A percentile compares a stretch with the other conserved stretches of the same genome.
These are phyloP conservation scores for Nematostella vectensis DNA, from an alignment of 92 coral and sea anemone species.

Conservation along the genomic window DNA sequence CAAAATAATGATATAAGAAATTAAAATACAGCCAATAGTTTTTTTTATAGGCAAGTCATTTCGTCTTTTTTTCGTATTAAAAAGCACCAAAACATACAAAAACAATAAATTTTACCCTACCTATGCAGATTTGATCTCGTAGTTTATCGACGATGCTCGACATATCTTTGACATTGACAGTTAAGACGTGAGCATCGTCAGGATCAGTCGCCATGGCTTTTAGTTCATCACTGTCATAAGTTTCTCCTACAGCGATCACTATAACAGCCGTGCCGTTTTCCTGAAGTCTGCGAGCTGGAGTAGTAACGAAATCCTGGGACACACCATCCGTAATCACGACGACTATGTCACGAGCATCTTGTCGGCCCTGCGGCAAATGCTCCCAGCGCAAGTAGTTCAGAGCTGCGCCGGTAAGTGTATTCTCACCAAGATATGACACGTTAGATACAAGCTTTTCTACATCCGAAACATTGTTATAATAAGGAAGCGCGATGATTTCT, in stretches of 20 bases:
- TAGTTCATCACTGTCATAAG: conserved; percentile 15
- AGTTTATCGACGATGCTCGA: background rate
- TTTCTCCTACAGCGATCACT: conserved; percentile 49
- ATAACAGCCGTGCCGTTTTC: conserved; percentile 37
- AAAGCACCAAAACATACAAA: too few species aligned
- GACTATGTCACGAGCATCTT: conserved; percentile 1
- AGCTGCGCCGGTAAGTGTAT: background rate
- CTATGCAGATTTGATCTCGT: background rate
- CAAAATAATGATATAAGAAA: too few species aligned
- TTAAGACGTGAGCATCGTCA: conserved; percentile 25
- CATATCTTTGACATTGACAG: background rate
- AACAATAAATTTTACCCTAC: too few species aligned
- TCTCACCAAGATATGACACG: background rate
- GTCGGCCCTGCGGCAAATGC: background rate
- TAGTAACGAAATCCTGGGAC: conserved; percentile 5
- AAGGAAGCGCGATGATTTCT: background rate
- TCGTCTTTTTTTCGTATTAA: too few species aligned
- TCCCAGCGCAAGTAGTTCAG: background rate
- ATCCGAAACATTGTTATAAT: background rate
- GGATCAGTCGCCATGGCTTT: conserved; percentile 24
- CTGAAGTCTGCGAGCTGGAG: conserved; percentile 24
- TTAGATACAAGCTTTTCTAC: background rate
- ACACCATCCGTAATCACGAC: conserved; percentile 8
- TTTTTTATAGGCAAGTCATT: too few species aligned
- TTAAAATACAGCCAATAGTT: too few species aligned